These are phyloP conservation scores for Propithecus coquereli DNA, from an alignment of 2,113 vertebrate genomes.

Conservation along the genomic window DNA sequence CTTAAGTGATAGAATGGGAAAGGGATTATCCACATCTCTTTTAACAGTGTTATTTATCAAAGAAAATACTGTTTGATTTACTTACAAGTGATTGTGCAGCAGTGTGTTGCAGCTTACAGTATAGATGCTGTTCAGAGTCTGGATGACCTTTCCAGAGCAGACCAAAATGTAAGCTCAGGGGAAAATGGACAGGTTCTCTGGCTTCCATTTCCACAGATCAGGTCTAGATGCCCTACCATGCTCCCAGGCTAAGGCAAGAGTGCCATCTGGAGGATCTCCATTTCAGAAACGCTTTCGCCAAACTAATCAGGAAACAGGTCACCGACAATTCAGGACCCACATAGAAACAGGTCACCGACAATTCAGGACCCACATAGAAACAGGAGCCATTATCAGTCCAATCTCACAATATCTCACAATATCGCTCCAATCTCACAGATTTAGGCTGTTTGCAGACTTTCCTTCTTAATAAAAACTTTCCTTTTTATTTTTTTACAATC, in stretches of 20 bases:
- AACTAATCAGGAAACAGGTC: background rate
- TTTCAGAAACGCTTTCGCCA: background rate
- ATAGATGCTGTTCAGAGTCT: background rate
- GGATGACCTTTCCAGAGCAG: background rate
- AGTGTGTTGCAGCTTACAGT: background rate
- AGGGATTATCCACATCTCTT: background rate
- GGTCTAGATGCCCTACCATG: background rate
- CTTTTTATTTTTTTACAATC: background rate
- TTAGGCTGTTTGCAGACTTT: background rate
- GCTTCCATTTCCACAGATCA: background rate
- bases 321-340: background rate
- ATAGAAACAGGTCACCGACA: background rate
- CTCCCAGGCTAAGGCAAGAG: conserved; percentile 31
- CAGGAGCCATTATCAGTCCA: background rate
- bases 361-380: background rate
- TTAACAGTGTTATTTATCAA: background rate
- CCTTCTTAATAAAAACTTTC: background rate
- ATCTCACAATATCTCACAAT: too few species aligned
- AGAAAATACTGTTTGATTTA: background rate
- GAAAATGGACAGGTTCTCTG: background rate
- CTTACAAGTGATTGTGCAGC: background rate
- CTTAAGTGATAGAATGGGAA: background rate
- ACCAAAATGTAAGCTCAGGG: background rate
- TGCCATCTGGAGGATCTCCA: conserved; percentile 65
- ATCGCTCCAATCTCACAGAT: background rate